Evolutionary conservation across 2,888 invertebrate species (phyloP).

Genomic region (Eucera pruinosa): DNA sequence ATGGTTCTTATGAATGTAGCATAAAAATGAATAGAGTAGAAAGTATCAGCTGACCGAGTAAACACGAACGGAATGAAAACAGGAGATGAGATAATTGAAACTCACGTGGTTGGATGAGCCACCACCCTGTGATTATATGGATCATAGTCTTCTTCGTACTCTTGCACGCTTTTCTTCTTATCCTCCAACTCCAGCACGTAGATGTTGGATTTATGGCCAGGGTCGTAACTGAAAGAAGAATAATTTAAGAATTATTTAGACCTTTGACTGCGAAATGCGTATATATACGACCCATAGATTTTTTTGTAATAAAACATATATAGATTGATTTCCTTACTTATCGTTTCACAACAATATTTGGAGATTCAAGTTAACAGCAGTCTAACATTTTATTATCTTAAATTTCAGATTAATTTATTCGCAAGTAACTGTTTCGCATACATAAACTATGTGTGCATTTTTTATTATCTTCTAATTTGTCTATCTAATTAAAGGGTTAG

Average conservation of each 20-base stretch:
- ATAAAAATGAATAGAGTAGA: neutral
- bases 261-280: too few relatives aligned
- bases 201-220: slow-evolving; percentile 71
- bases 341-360: too few relatives aligned
- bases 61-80: neutral
- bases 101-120: slow-evolving; percentile 91
- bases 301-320: too few relatives aligned
- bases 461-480: too few relatives aligned
- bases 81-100: slow-evolving; percentile 66
- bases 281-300: too few relatives aligned
- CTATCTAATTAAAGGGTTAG: too few relatives aligned
- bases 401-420: too few relatives aligned
- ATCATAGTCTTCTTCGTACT: slow-evolving; percentile 86
- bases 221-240: slow-evolving; percentile 64
- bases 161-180: slow-evolving; percentile 78
- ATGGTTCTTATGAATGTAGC: neutral
- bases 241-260: neutral
- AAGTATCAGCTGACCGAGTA: slow-evolving; percentile 4
- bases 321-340: too few relatives aligned
- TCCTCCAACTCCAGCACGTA: slow-evolving; percentile 85
- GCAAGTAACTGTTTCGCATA: too few relatives aligned
- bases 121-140: slow-evolving; percentile 89
- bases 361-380: too few relatives aligned
- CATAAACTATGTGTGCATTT: too few relatives aligned
- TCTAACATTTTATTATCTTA: too few relatives aligned